A percentile compares a stretch with the other conserved stretches of the same genome.
Evolutionary conservation across 64 coral and sea anemone species (phyloP).

Genomic region (Porites australiensis): DNA sequence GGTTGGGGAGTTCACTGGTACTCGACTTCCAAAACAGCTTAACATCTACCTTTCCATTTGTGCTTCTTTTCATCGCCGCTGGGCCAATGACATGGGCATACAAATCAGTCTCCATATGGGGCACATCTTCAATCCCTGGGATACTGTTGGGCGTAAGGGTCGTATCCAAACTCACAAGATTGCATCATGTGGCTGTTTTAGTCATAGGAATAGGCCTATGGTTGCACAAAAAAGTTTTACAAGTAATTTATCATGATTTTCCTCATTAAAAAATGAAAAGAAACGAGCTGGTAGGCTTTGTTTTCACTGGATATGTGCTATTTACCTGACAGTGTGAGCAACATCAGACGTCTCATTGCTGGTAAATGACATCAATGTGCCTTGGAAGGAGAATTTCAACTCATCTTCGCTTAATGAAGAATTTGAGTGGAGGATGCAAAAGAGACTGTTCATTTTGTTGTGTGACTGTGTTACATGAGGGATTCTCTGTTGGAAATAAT

Average conservation of each 20-base stretch:
- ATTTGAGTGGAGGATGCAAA: constrained; percentile 40
- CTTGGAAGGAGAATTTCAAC: constrained; percentile 26
- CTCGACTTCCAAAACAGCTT: constrained; percentile 68
- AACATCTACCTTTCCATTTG: not conserved
- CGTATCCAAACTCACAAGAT: not conserved
- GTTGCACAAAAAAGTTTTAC: constrained; percentile 23
- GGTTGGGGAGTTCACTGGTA: constrained; percentile 29
- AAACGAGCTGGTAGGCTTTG: not conserved
- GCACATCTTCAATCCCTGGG: constrained; percentile 55
- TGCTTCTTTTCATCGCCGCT: constrained; percentile 35
- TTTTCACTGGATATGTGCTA: not conserved
- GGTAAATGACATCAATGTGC: too few relatives aligned
- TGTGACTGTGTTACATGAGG: constrained; percentile 44
- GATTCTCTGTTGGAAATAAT: constrained; percentile 57
- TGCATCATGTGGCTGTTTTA: not conserved
- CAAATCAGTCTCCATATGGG: constrained; percentile 45
- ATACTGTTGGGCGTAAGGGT: constrained; percentile 22
- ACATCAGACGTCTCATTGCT: not conserved
- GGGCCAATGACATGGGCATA: constrained; percentile 40
- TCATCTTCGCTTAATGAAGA: not conserved
- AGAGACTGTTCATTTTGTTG: constrained; percentile 35
- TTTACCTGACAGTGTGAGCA: constrained; percentile 21
- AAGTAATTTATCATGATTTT: constrained; percentile 25
- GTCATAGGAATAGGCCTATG: constrained; percentile 26
- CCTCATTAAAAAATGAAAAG: constrained; percentile 5